Conservation (phyloP, 1,140 invertebrate genomes). For the Eueides isabella region DNA sequence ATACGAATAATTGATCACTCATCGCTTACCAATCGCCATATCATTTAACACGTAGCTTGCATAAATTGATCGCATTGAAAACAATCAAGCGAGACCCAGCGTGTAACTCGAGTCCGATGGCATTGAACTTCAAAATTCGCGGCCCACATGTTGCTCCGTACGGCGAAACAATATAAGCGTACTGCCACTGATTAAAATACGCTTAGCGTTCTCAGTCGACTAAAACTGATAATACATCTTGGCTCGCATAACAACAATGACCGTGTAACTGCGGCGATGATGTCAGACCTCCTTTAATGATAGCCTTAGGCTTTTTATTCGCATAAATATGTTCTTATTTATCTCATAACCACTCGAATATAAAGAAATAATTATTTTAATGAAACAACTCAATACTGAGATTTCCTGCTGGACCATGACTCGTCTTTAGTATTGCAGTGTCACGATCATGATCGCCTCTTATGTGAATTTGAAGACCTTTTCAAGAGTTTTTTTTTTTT, state of each 20-base stretch:
- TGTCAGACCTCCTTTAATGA: slow-evolving; percentile 75
- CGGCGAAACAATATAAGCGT: slow-evolving; percentile 16
- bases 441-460: background rate
- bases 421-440: background rate
- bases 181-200: slow-evolving; percentile 47
- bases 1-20: background rate
- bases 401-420: background rate
- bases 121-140: slow-evolving; percentile 70
- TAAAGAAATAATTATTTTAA: background rate
- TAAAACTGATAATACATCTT: slow-evolving; percentile 72
- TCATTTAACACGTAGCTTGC: slow-evolving; percentile 41
- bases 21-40: background rate
- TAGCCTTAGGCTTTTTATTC: slow-evolving; percentile 59
- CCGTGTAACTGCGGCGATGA: slow-evolving; percentile 70
- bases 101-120: slow-evolving; percentile 55
- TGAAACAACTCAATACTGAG: background rate
- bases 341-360: slow-evolving; percentile 32
- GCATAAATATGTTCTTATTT: slow-evolving; percentile 56
- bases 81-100: slow-evolving; percentile 56
- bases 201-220: slow-evolving; percentile 62
- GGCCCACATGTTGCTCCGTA: slow-evolving; percentile 30
- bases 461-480: background rate
- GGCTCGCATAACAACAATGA: slow-evolving; percentile 72
- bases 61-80: slow-evolving; percentile 58
- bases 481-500: background rate